Conservation (phyloP, 2,888 invertebrate species). For the Prosopocoilus inquinatus region DNA sequence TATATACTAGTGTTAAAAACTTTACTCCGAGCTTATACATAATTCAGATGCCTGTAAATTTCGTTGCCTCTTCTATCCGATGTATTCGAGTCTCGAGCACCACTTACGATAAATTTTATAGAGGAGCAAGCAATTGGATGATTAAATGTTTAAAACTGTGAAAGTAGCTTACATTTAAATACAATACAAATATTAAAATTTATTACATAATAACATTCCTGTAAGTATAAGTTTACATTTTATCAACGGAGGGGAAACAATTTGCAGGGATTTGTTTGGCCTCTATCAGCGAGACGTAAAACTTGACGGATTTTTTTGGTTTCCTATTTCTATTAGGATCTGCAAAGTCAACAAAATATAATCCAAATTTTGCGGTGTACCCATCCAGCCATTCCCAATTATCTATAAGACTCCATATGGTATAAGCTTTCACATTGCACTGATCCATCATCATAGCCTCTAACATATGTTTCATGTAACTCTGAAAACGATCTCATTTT, state of each 20-base stretch:
- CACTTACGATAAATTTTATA: no score
- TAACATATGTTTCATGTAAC: slow-evolving; percentile 52
- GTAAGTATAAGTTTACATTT: no score
- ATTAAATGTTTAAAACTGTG: no score
- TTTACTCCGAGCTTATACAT: no score
- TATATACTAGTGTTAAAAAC: no score
- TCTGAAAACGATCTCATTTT: slow-evolving; percentile 11
- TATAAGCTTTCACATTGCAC: slow-evolving; percentile 64
- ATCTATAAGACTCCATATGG: slow-evolving; percentile 77
- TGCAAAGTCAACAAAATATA: slow-evolving; percentile 66
- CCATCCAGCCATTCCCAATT: slow-evolving; percentile 80
- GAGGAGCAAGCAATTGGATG: no score
- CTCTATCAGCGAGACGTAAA: slow-evolving; percentile 56
- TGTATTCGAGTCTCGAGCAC: no score
- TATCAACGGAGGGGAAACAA: neutral
- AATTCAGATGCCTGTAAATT: no score
- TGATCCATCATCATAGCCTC: slow-evolving; percentile 56
- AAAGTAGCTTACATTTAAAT: no score
- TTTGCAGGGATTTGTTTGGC: slow-evolving; percentile 36
- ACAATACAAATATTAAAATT: no score
- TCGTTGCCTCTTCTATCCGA: no score
- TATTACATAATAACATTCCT: no score
- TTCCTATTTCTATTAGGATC: slow-evolving; percentile 59
- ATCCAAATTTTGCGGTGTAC: slow-evolving; percentile 67
- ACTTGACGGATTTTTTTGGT: slow-evolving; percentile 61